Base-by-base conservation (phyloP, 2,888 invertebrate species). In the Chirona hameri region DNA sequence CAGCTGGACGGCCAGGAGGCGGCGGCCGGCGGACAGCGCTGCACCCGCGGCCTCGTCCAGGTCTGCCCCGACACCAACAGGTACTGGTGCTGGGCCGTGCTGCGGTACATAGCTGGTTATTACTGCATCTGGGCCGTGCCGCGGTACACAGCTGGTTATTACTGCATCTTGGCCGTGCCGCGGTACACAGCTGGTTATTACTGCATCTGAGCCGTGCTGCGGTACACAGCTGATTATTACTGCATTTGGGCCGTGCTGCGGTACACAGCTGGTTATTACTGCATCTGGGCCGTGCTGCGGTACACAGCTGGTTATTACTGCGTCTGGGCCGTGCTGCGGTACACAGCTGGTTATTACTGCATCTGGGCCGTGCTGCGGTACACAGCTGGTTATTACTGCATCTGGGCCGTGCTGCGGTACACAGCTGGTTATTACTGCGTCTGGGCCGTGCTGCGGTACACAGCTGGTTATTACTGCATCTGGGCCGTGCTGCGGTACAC, bases 21-120 rank as follows among this genome's bases (percentile, higher is more conserved):
- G 82, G 84, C 82, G 81, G 84, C 83, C 60, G 69, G 69, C 15
- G 84, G 84, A 21, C 46, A 24, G 46, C 84, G 83, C 31, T 69
- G 82, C 18, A 83, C 83, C 29, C 83, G 84, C 57, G 85, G 84
- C 27, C 83, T 84, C 46, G 82, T 85, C 18, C 83, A 85, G 81
- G 84, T 85, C 10, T 84, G 84, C 57, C 82, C 83, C 15, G 48
- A 60, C 14, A 83, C 83, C 46, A 85, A 85, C 55, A 83, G 83
- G 84, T 83, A 27, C 52, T 52, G 52, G 52, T 52, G 18, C 52
- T 52, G 52, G 7, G 52, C 1, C 7, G 52, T 39, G 39, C 4
- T 39, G 39, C 39, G 39, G 39, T 39, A 39, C 39, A 7, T 7
- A 5, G 39, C 39, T 39, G 39, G 39, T 39, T 39, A 39, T 39